Base-by-base conservation (phyloP, 2,797 vertebrate genomes). In the Poecile montanus region DNA sequence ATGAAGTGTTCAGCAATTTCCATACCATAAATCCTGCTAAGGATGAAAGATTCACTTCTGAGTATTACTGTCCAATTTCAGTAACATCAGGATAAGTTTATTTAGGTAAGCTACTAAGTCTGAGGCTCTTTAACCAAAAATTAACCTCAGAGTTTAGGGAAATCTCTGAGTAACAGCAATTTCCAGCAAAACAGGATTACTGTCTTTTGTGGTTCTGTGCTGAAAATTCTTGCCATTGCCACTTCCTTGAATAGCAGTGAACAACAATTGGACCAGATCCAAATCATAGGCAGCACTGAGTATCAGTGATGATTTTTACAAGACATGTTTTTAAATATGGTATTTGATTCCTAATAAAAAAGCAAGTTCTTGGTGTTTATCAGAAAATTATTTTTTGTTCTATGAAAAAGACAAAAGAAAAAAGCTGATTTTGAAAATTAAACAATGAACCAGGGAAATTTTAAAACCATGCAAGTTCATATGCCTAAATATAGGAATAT, bases 1-100 rank as follows among this genome's bases (percentile, higher is more conserved):
- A 73, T 84, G 83, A 95, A 94, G 79, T 84, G 76, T 75, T 93
- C 92, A 90, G 87, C 74, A 81, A 93, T 96, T 97, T 94, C 85
- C 70, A 86, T 88, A 76, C 63, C 67, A 89, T 95, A 95, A 96
- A 92, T 94, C 63, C 80, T 84, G 40, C 76, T 86, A 75, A 89
- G 66, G 83, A 95, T 63, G 67, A 94, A 95, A 70, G 76, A 92
- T 86, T 92, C 44, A 42, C 48, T 91, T 93, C 89, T 50, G 29
- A 91, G 45, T 34, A 86, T 85, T 94, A 70, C 62, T 90, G 89
- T 71, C 22, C 82, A 86, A 86, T 90, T 95, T 92, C 92, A 70
- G 56, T 42, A 79, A 73, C 25, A 79, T 63, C 34, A 40, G 53
- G 85, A 94, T 92, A 85, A 78, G 13, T 40, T 93, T 91, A 84